Percentiles rank a stretch among this genome's conserved stretches.
Conservation (phyloP, 2,888 invertebrate genomes). For the Molanna angustata region DNA sequence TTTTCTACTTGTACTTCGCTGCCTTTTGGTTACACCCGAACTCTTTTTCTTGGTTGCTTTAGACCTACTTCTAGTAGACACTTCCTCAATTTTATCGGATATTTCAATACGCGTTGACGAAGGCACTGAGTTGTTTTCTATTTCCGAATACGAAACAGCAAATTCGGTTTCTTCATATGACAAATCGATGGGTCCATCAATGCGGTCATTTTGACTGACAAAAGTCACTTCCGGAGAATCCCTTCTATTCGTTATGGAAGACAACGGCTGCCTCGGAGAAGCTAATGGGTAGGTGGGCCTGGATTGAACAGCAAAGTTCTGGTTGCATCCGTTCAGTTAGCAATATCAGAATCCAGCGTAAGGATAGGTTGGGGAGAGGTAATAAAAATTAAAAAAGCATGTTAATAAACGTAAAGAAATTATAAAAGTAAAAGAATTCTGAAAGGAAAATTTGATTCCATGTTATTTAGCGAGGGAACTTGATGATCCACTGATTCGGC, state of each 20-base stretch:
- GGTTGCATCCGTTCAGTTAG: conserved; percentile 19
- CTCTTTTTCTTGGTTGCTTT: conserved; percentile 44
- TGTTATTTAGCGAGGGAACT: not conserved
- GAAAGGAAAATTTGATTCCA: not conserved
- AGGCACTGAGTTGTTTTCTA: conserved; percentile 40
- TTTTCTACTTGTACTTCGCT: conserved; percentile 47
- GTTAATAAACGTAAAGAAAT: conserved; percentile 54
- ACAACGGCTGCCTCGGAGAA: conserved; percentile 29
- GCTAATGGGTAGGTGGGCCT: conserved; percentile 22
- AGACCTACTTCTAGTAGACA: conserved; percentile 39
- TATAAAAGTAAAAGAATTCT: conserved; percentile 34
- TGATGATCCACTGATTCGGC: no score
- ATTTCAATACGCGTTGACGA: conserved; percentile 40
- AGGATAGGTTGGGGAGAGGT: conserved; percentile 32
- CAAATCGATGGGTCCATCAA: conserved; percentile 15
- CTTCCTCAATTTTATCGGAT: conserved; percentile 37
- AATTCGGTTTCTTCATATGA: conserved; percentile 27
- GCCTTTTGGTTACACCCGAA: conserved; percentile 42
- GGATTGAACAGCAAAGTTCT: conserved; percentile 36
- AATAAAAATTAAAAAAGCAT: conserved; percentile 57
- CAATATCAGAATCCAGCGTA: conserved; percentile 8
- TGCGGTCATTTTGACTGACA: conserved; percentile 7
- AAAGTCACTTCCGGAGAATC: conserved; percentile 14
- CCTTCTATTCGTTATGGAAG: conserved; percentile 24
- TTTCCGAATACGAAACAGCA: conserved; percentile 35